Conservation (phyloP, 37 sponge, comb jelly and placozoan genomes). For the Spongia lamella region DNA sequence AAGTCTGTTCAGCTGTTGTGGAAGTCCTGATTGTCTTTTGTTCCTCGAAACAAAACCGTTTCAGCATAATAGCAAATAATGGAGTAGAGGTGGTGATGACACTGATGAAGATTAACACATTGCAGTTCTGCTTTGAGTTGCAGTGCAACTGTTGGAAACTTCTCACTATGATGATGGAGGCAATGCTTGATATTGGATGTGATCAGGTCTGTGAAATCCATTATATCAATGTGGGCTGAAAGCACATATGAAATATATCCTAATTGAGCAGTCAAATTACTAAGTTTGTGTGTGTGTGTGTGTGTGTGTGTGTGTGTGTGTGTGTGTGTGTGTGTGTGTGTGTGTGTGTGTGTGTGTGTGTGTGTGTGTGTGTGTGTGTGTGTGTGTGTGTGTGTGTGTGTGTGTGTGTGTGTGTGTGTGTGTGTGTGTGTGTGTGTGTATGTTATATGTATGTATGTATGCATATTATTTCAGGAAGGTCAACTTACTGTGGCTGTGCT, state of each 20-base stretch:
- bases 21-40: no score
- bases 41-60: no score
- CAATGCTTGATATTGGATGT: background rate
- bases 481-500: no score
- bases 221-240: no score
- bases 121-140: background rate
- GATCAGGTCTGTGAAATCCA: background rate
- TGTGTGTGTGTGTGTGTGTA: slow-evolving; percentile 35
- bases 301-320: slow-evolving; percentile 26
- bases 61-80: no score
- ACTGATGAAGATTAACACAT: no score
- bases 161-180: background rate
- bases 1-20: no score
- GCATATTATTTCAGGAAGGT: background rate
- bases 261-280: background rate
- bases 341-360: background rate
- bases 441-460: background rate
- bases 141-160: slow-evolving; percentile 1
- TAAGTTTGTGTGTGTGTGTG: slow-evolving; percentile 6
- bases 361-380: slow-evolving; percentile 22
- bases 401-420: slow-evolving; percentile 25
- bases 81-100: no score
- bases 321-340: slow-evolving; percentile 41
- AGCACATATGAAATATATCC: background rate
- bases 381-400: slow-evolving; percentile 1